Evolutionary conservation across 2,888 invertebrate species (phyloP).

Genomic region (Subacronicta megacephala): DNA sequence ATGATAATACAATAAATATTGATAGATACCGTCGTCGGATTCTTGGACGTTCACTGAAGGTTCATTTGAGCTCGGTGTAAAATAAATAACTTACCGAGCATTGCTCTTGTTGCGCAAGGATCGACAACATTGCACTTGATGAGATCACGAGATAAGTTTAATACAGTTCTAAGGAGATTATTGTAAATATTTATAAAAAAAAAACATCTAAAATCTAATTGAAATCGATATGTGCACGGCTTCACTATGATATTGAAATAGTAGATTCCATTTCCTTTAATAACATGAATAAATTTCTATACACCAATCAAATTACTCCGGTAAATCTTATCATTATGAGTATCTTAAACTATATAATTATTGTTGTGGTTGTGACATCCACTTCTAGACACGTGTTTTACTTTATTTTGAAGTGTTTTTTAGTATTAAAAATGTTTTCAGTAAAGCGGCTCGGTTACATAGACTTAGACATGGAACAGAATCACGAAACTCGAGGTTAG

Average conservation of each 20-base stretch:
- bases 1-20: too few species aligned
- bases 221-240: too few species aligned
- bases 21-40: too few species aligned
- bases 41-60: too few species aligned
- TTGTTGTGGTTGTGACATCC: slow-evolving; percentile 2
- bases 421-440: slow-evolving; percentile 61
- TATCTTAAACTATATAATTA: slow-evolving; percentile 26
- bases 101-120: too few species aligned
- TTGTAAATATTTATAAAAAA: too few species aligned
- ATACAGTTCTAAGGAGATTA: too few species aligned
- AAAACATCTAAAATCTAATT: too few species aligned
- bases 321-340: slow-evolving; percentile 25
- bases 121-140: too few species aligned
- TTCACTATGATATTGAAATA: background rate
- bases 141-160: too few species aligned
- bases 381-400: slow-evolving; percentile 2
- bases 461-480: slow-evolving; percentile 69
- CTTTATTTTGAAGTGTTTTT: slow-evolving; percentile 12
- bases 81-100: too few species aligned
- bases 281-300: background rate
- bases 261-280: background rate
- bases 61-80: too few species aligned
- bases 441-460: slow-evolving; percentile 61
- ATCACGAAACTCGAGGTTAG: slow-evolving; percentile 60
- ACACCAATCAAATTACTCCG: slow-evolving; percentile 10